These are phyloP conservation scores for Cephus rjabovi DNA, from an alignment of 2,888 invertebrate genomes.

Conservation along the genomic window DNA sequence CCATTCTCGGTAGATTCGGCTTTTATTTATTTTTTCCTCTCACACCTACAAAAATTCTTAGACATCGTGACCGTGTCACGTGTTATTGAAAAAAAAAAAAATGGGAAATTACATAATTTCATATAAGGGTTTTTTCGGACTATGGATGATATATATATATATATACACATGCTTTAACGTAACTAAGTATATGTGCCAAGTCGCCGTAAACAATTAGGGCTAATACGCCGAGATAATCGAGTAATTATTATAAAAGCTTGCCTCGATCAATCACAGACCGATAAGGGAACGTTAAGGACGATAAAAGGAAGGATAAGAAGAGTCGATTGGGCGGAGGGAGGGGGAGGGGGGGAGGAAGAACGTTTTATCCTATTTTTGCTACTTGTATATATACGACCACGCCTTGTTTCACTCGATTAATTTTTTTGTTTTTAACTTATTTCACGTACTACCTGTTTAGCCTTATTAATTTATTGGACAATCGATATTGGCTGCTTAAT, in stretches of 20 bases:
- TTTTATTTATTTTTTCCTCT: too few species aligned
- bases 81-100: too few species aligned
- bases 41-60: too few species aligned
- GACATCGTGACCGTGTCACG: too few species aligned
- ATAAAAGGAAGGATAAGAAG: too few species aligned
- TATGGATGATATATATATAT: too few species aligned
- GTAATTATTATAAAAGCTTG: constrained; percentile 63
- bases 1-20: too few species aligned
- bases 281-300: constrained; percentile 34
- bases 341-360: too few species aligned
- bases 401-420: constrained; percentile 7
- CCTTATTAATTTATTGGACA: constrained; percentile 6
- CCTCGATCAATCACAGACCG: constrained; percentile 59
- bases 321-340: too few species aligned
- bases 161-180: constrained; percentile 27
- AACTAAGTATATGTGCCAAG: constrained; percentile 29
- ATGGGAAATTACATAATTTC: too few species aligned
- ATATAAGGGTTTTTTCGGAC: too few species aligned
- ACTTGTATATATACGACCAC: neutral
- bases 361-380: constrained; percentile 12
- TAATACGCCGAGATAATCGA: constrained; percentile 51
- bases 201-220: constrained; percentile 51
- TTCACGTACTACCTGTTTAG: neutral
- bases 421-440: neutral
- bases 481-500: neutral